Evolutionary conservation across 1,140 invertebrate genomes (phyloP).

Genomic region (Conus betulinus): DNA sequence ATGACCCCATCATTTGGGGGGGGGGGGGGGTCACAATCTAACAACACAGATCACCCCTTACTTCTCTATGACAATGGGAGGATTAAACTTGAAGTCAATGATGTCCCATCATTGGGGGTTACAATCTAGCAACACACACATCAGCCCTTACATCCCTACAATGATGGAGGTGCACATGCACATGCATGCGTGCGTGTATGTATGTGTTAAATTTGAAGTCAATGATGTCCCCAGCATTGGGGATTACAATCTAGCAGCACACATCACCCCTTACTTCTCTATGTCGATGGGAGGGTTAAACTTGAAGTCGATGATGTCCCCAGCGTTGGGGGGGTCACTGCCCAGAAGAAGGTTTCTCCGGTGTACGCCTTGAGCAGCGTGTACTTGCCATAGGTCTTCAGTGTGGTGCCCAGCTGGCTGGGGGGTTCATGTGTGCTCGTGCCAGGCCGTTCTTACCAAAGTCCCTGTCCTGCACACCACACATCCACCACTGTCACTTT

Average conservation of each 20-base stretch:
- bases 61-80: too few species aligned
- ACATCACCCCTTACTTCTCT: conserved; percentile 81
- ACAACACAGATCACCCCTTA: too few species aligned
- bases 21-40: too few species aligned
- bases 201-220: conserved; percentile 83
- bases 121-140: too few species aligned
- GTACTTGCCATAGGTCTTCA: conserved; percentile 91
- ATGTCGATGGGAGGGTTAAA: conserved; percentile 86
- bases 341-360: conserved; percentile 95
- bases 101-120: too few species aligned
- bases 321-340: conserved; percentile 88
- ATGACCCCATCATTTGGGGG: conserved; percentile 89
- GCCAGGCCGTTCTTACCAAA: conserved; percentile 92
- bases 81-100: conserved; percentile 33
- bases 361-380: conserved; percentile 87
- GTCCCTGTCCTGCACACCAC: conserved; percentile 85
- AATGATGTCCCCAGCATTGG: conserved; percentile 70
- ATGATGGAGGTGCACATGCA: conserved; percentile 79
- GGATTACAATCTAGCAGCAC: too few species aligned
- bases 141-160: conserved; percentile 82
- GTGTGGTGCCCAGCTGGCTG: conserved; percentile 85
- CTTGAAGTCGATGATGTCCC: conserved; percentile 88
- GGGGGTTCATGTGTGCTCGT: conserved; percentile 83
- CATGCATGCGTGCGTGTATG: conserved; percentile 54
- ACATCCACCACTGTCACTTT: not conserved